These are phyloP conservation scores for Cancer borealis DNA, from an alignment of 2,888 invertebrate species.

Conservation along the genomic window DNA sequence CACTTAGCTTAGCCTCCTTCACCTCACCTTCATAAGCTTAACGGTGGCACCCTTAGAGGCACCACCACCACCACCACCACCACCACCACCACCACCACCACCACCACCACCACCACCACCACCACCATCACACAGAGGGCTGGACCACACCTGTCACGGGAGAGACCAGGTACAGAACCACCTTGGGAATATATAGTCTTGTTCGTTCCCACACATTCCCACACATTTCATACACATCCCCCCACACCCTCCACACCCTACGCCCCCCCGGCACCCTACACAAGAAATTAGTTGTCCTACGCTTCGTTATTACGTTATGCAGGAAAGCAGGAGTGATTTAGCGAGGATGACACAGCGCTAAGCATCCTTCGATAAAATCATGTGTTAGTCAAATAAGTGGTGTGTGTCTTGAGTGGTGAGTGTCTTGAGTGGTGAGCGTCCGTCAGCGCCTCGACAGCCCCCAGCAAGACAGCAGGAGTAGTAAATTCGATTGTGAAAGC, in stretches of 20 bases:
- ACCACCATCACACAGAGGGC: background rate
- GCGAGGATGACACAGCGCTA: background rate
- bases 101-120: background rate
- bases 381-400: background rate
- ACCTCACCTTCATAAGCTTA: background rate
- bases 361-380: background rate
- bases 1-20: background rate
- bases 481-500: conserved; percentile 31
- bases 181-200: background rate
- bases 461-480: background rate
- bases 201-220: background rate
- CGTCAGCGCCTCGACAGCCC: background rate
- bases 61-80: background rate
- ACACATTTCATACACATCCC: background rate
- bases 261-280: background rate
- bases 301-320: background rate
- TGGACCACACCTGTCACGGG: background rate
- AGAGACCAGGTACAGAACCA: background rate
- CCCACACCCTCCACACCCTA: background rate
- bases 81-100: background rate
- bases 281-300: background rate
- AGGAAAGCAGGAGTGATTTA: background rate
- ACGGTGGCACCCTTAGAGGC: background rate
- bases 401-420: background rate
- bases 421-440: no score